Evolutionary conservation across 2,888 invertebrate species (phyloP).

Genomic region (Scelioninae gen. 1): DNA sequence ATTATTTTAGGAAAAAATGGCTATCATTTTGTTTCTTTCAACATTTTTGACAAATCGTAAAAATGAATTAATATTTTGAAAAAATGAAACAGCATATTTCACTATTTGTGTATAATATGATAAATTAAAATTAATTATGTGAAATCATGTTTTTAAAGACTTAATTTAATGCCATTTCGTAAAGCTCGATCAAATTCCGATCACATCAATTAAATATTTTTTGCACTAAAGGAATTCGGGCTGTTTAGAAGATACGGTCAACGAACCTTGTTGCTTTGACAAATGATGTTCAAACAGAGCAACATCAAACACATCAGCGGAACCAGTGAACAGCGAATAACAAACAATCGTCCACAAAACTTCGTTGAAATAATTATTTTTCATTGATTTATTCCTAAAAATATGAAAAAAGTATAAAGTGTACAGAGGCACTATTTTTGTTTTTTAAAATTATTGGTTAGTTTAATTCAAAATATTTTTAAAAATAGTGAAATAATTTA

Average conservation of each 20-base stretch:
- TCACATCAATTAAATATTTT: slow-evolving; percentile 21
- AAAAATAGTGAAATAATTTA: no score
- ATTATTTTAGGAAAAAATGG: no score
- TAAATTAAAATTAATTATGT: background rate
- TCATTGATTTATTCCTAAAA: slow-evolving; percentile 17
- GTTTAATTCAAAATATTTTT: no score
- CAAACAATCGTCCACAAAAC: slow-evolving; percentile 43
- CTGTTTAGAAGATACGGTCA: slow-evolving; percentile 48
- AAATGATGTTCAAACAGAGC: slow-evolving; percentile 54
- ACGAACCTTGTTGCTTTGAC: slow-evolving; percentile 57
- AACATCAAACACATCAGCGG: slow-evolving; percentile 51
- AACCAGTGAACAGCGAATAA: slow-evolving; percentile 29
- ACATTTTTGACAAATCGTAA: no score
- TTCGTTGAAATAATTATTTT: slow-evolving; percentile 21
- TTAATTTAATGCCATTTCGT: slow-evolving; percentile 1
- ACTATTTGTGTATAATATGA: background rate
- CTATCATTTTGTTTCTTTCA: no score
- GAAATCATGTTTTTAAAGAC: background rate
- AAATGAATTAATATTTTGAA: no score
- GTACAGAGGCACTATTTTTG: background rate
- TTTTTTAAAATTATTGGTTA: no score
- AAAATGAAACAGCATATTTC: background rate
- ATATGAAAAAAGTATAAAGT: background rate
- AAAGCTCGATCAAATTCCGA: slow-evolving; percentile 8
- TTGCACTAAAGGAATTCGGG: slow-evolving; percentile 18